phyloP scores from a whole-genome alignment of 64 coral and sea anemone genomes.

The Astreopora myriophthalma region DNA sequence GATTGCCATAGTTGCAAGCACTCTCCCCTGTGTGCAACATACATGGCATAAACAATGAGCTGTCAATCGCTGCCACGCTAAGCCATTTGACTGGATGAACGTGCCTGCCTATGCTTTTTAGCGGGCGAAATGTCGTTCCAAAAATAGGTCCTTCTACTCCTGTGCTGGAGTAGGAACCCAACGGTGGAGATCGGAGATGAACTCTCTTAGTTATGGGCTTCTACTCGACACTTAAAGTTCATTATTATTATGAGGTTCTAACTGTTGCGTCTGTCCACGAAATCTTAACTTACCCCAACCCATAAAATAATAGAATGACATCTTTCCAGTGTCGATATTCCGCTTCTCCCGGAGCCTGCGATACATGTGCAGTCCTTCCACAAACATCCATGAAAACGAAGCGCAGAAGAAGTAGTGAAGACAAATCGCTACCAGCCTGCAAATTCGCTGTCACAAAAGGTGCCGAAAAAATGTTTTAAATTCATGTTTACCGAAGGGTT shows the following conservation, averaged over 20 bases:
- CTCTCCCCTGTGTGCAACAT: too few species aligned
- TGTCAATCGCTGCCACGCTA: too few species aligned
- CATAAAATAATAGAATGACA: constrained; percentile 99
- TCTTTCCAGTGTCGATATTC: constrained; percentile 90
- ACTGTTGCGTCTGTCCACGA: background rate
- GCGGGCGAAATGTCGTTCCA: too few species aligned
- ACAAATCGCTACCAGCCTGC: constrained; percentile 83
- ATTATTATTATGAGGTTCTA: background rate
- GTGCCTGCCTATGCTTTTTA: too few species aligned
- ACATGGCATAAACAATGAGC: too few species aligned
- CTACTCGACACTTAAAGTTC: background rate
- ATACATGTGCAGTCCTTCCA: constrained; percentile 97
- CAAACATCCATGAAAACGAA: constrained; percentile 99
- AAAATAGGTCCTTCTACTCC: too few species aligned
- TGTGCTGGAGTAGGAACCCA: too few species aligned
- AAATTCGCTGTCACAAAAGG: constrained; percentile 70
- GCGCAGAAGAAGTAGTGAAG: constrained; percentile 98
- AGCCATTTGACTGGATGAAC: too few species aligned
- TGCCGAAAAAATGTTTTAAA: background rate
- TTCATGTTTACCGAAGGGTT: background rate
- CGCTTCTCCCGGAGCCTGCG: constrained; percentile 91
- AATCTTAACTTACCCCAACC: constrained; percentile 86
- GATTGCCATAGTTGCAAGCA: too few species aligned
- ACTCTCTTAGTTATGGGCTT: too few species aligned
- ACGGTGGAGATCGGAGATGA: too few species aligned